Base-by-base conservation (phyloP, 1,140 invertebrate species). In the Aphidius gifuensis region DNA sequence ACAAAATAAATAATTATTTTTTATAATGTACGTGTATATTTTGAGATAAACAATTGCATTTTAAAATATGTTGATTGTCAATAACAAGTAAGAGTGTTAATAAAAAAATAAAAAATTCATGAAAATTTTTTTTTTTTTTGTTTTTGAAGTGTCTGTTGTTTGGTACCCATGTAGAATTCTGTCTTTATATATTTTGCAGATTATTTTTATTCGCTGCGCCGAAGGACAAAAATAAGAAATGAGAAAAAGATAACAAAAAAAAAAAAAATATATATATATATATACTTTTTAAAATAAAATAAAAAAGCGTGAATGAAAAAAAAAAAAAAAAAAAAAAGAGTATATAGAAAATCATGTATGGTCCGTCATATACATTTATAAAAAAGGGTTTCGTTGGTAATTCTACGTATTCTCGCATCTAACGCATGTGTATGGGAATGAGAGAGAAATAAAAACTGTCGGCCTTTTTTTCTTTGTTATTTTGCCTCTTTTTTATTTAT, bases 331-430 rank as follows among this genome's bases (percentile, higher is more conserved):
- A 61, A 51, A 64, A 63, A 49, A 60, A 66, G 68, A 67, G 69
- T 68, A 32, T 65, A 72, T 71, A 75, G 72, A 78, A 77, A 80
- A 79, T 79, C 77, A 77, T 72, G 74, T 70, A 71, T 74, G 74
- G 75, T 77, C 76, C 77, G 75, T 79, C 77, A 80, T 80, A 32
- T 32, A 32, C 23, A 32, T 32, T 32, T 32, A 32, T 32, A 32
- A 32, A 78, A 76, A 78, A 75, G 71, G 79, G 79, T 80, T 79
- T 76, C 76, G 77, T 72, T 66, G 23, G 23, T 32, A 32, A 32
- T 32, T 32, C 23, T 32, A 32, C 23, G 23, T 32, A 32, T 32
- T 32, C 4, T 32, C 23, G 23, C 2, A 32, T 32, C 23, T 32
- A 32, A 32, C 23, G 23, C 23, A 32, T 32, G 1, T 32, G 23